Percentiles rank a stretch among this genome's conserved stretches.
phyloP scores from a whole-genome alignment of 2,888 invertebrate genomes.

The Lepeophtheirus nordmannii region DNA sequence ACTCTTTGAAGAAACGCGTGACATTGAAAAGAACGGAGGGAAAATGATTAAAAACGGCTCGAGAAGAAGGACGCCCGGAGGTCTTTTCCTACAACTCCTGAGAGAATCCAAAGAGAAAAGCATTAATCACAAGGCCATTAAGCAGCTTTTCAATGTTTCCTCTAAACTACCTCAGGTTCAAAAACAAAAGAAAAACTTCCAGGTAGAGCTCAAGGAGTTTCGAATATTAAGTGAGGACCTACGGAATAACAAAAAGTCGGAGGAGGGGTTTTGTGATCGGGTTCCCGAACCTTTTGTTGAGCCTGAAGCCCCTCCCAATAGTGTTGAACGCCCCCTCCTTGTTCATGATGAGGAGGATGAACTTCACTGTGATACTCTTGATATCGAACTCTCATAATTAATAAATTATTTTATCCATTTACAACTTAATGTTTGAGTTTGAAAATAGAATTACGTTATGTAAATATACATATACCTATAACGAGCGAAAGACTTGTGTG shows the following conservation, averaged over 20 bases:
- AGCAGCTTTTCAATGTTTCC: not conserved
- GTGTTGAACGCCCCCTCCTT: slow-evolving; percentile 7
- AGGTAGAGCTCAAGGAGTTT: slow-evolving; percentile 9
- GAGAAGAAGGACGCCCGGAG: slow-evolving; percentile 68
- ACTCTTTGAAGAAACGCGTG: slow-evolving; percentile 60
- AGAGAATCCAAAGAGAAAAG: not conserved
- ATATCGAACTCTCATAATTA: slow-evolving; percentile 15
- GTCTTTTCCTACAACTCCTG: slow-evolving; percentile 64
- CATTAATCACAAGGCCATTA: no score
- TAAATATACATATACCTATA: no score
- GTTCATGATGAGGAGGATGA: slow-evolving; percentile 13
- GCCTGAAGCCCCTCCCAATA: slow-evolving; percentile 19
- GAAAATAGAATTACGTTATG: no score
- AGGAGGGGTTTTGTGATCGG: not conserved
- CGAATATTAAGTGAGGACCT: no score
- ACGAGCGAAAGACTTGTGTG: no score
- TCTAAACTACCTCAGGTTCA: not conserved
- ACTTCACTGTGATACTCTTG: slow-evolving; percentile 9
- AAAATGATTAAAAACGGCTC: slow-evolving; percentile 64
- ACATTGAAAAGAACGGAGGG: slow-evolving; percentile 66
- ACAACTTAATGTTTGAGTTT: no score
- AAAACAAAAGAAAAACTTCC: not conserved
- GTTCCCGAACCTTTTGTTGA: not conserved
- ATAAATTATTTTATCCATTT: no score
- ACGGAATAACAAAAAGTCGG: not conserved